Evolutionary conservation across 2,888 invertebrate species (phyloP), one percentile per base, ranked within the genome.

Genomic region (Protophormia terraenovae): DNA sequence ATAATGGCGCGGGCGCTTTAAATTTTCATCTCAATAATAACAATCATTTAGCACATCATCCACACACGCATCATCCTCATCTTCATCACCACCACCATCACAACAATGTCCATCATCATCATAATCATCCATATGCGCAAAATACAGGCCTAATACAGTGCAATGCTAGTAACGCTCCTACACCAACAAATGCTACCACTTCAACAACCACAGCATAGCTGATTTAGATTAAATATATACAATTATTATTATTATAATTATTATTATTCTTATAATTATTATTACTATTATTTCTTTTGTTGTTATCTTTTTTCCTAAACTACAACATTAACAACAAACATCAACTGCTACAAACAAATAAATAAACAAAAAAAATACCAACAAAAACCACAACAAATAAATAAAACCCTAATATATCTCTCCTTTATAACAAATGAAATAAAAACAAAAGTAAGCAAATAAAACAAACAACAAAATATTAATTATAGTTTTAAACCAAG

Each of bases 141-240:
- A 91, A 91, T 87, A 91, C 91, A 85, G 91, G 90, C 86, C 91
- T 92, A 88, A 91, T 92, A 87, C 92, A 92, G 89, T 92, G 92
- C 90, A 92, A 92, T 91, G 92, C 89, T 87, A 90, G 89, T 87
- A 89, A 88, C 88, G 89, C 89, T 75, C 89, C 87, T 85, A 86
- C 88, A 84, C 77, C 88, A 87, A 82, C 87, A 80, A 84, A 88
- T 86, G 85, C 89, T 86, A 87, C 87, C 89, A 87, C 87, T 86
- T 89, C 91, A 88, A 90, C 90, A 87, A 89, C 90, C 89, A 89
- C 92, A 87, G 91, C 92, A 91, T 92, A 92, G 92, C 91, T 90
- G 89, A 86, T 83, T 73, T 86, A 83, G 81, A 86, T 87, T 80
- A 85, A 86, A 71, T 73, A 86, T 66, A 80, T 69, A 77, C 58